Conservation (phyloP, 2,888 invertebrate genomes). For the Ganaspis brasiliensis region DNA sequence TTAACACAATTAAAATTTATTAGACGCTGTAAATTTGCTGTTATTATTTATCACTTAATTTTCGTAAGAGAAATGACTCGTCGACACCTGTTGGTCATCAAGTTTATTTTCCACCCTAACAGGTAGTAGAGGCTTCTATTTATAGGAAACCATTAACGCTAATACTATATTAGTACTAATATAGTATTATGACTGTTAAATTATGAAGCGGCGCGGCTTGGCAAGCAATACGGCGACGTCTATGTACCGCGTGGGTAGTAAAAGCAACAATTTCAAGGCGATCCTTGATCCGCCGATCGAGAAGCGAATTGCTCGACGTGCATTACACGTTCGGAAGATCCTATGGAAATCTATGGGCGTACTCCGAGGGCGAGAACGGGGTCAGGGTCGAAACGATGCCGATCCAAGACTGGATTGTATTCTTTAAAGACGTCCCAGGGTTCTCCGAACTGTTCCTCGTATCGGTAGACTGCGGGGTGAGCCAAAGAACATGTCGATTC, state of each 20-base stretch:
- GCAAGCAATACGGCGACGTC: no score
- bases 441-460: constrained; percentile 19
- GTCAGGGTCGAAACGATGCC: constrained; percentile 39
- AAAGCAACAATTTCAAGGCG: constrained; percentile 40
- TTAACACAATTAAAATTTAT: constrained; percentile 4
- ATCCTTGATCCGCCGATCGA: constrained; percentile 28
- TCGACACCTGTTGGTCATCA: constrained; percentile 25
- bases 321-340: constrained; percentile 35
- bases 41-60: constrained; percentile 21
- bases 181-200: constrained; percentile 28
- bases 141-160: constrained; percentile 28
- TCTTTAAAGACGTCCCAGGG: constrained; percentile 16
- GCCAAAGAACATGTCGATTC: not conserved
- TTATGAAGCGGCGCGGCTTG: constrained; percentile 22
- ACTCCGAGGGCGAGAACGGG: constrained; percentile 36
- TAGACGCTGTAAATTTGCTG: not conserved
- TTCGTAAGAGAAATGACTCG: constrained; percentile 19
- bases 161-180: constrained; percentile 24
- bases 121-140: constrained; percentile 13
- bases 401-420: constrained; percentile 27
- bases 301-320: constrained; percentile 21
- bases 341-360: constrained; percentile 37
- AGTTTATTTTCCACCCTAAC: constrained; percentile 22
- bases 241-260: constrained; percentile 25
- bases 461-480: constrained; percentile 28